Evolutionary conservation across 2,797 vertebrate species (phyloP).

Genomic region (Schizopygopsis malacanthus): DNA sequence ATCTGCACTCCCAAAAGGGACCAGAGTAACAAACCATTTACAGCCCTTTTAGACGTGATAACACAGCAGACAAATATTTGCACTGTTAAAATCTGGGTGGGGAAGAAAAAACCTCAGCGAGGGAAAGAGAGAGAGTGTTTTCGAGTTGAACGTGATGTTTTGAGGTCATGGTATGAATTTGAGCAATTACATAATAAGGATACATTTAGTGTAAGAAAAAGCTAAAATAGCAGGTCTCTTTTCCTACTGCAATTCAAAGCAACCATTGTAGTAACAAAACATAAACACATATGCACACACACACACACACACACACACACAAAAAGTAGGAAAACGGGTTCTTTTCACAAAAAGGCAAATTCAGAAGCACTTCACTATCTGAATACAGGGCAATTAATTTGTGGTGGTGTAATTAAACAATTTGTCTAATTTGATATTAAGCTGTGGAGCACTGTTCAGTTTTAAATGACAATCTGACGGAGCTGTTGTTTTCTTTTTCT

Average conservation of each 20-base stretch:
- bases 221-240: constrained; percentile 24
- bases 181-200: constrained; percentile 5
- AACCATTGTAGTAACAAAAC: constrained; percentile 58
- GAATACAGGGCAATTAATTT: constrained; percentile 84
- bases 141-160: background rate
- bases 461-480: constrained; percentile 83
- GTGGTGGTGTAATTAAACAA: constrained; percentile 84
- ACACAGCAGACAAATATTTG: constrained; percentile 44
- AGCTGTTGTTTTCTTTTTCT: constrained; percentile 77
- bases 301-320: constrained; percentile 61
- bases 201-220: constrained; percentile 30
- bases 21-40: constrained; percentile 45
- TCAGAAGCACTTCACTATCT: constrained; percentile 81
- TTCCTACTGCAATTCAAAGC: constrained; percentile 19
- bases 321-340: constrained; percentile 73
- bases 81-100: constrained; percentile 10
- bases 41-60: constrained; percentile 32
- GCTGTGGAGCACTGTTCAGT: constrained; percentile 83
- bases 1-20: constrained; percentile 55
- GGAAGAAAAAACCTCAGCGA: background rate
- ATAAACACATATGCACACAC: constrained; percentile 58
- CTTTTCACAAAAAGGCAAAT: constrained; percentile 78
- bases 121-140: background rate
- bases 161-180: background rate
- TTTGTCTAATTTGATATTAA: constrained; percentile 87